Evolutionary conservation across 2,888 invertebrate genomes (phyloP).

Genomic region (Quadroppia sp.): DNA sequence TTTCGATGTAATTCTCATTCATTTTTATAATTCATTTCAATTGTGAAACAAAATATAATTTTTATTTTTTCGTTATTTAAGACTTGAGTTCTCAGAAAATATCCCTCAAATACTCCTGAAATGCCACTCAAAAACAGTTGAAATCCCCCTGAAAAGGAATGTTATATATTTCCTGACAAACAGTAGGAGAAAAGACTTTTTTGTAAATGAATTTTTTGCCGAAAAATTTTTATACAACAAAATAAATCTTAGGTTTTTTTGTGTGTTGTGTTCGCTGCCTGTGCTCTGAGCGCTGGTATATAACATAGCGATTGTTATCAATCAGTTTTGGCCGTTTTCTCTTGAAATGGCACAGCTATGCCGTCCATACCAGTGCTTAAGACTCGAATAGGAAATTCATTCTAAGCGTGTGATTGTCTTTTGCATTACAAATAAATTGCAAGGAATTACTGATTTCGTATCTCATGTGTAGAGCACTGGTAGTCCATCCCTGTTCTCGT

Average conservation of each 20-base stretch:
- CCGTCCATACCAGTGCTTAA: no score
- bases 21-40: neutral
- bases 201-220: neutral
- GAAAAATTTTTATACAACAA: neutral
- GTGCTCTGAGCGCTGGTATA: no score
- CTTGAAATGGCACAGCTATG: no score
- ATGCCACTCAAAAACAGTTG: no score
- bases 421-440: neutral
- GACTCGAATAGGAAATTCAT: no score
- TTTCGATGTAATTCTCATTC: no score
- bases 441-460: neutral
- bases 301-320: neutral
- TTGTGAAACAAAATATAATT: neutral
- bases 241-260: no score
- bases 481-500: no score
- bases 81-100: neutral
- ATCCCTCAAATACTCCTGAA: no score
- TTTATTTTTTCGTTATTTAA: neutral
- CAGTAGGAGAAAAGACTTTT: neutral
- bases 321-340: neutral
- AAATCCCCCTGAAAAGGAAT: no score
- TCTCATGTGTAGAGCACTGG: neutral
- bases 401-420: neutral
- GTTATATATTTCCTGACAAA: no score
- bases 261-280: no score